These are phyloP conservation scores for Pachyrhynchus sulphureomaculatus DNA, from an alignment of 1,140 invertebrate genomes.

Conservation along the genomic window DNA sequence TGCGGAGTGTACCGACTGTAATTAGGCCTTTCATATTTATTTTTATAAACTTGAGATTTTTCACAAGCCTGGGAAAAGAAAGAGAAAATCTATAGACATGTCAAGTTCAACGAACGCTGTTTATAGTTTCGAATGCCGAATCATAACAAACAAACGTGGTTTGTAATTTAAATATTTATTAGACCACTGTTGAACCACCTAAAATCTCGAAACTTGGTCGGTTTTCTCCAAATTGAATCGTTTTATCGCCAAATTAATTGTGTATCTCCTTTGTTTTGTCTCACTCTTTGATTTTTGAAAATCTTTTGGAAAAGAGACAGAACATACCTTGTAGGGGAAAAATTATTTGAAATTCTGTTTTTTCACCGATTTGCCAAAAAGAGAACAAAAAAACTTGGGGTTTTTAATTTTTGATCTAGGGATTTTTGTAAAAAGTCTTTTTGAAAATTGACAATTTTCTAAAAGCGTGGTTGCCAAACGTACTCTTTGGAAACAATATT, in stretches of 20 bases:
- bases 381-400: slow-evolving; percentile 3
- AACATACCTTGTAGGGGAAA: slow-evolving; percentile 1
- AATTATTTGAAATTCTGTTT: not conserved
- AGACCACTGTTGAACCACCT: not conserved
- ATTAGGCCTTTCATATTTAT: slow-evolving; percentile 51
- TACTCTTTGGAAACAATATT: no score
- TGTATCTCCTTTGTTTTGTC: not conserved
- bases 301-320: slow-evolving; percentile 7
- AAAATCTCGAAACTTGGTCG: not conserved
- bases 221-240: not conserved
- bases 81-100: slow-evolving; percentile 40
- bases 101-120: slow-evolving; percentile 8
- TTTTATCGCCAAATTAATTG: slow-evolving; percentile 6
- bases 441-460: no score
- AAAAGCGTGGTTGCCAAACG: no score
- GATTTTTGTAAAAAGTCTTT: no score
- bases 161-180: not conserved
- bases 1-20: slow-evolving; percentile 42
- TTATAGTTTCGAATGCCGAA: not conserved
- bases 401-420: not conserved
- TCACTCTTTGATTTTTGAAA: slow-evolving; percentile 12
- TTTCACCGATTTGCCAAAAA: not conserved
- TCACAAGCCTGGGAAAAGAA: slow-evolving; percentile 45
- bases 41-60: slow-evolving; percentile 50
- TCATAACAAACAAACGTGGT: slow-evolving; percentile 8